Evolutionary conservation across 2,888 invertebrate species (phyloP), one percentile per base, ranked within the genome.

Genomic region (Drosophila macrospina): DNA sequence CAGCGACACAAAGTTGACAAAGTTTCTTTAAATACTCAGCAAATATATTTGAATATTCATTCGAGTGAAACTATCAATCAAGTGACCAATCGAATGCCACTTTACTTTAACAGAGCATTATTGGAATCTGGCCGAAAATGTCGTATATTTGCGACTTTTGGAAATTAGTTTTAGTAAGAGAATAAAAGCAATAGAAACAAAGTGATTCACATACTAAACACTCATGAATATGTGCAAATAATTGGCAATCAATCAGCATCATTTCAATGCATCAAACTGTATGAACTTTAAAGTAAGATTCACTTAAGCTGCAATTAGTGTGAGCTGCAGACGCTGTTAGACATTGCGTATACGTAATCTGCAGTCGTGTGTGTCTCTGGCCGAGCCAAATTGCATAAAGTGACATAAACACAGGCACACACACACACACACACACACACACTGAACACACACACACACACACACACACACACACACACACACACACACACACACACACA

Each of bases 261-360:
- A 28, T 15, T 28, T 11, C 4, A 2, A 10, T 36, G 36, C 24
- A 24, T 7, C 32, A 34, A n/a, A 15, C 13, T 16, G 48, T 8
- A 24, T 10, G 13, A 13, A 28, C 13, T 37, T 15, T 15, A 37
- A 24, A 26, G 2, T 2, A 13, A n/a, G 28, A 39, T 52, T 39
- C 7, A 10, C 15, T 45, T 50, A 8, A 26, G 30, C 32, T 52
- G 30, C 64, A 52, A 47, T 47, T 61, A 45, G 28, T 51, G 11
- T 13, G 26, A 11, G 8, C 15, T 26, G n/a, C 36, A 36, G n/a
- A n/a, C n/a, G n/a, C n/a, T 34, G 34, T n/a, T n/a, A 2, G 2
- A 54, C 39, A 20, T 20, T 34, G 52, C 71, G 56, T 71, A 71
- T 71, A 72, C 71, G 60, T 61, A 54, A 71, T 71, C 47, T 65